These are phyloP conservation scores for Eilema sororculum DNA, from an alignment of 2,888 invertebrate species.

Conservation along the genomic window DNA sequence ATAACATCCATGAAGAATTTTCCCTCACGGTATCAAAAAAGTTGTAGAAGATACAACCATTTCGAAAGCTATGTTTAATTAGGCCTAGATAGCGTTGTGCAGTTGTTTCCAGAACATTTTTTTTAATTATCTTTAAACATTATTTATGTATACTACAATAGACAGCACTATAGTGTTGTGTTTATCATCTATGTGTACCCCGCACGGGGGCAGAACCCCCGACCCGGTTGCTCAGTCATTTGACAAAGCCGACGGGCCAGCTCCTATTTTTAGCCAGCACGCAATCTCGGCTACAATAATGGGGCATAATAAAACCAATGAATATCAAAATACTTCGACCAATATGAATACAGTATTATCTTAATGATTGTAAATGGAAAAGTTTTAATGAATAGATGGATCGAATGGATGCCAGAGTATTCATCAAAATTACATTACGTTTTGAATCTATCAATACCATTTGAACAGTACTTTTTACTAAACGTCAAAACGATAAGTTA, in stretches of 20 bases:
- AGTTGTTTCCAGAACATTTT: not conserved
- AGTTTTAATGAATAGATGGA: not conserved
- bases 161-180: not conserved
- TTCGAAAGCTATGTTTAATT: too few relatives aligned
- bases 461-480: too few relatives aligned
- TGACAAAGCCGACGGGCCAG: slow-evolving; percentile 39
- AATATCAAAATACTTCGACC: slow-evolving; percentile 1
- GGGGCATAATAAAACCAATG: slow-evolving; percentile 37
- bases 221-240: slow-evolving; percentile 56
- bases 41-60: too few relatives aligned
- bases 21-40: too few relatives aligned
- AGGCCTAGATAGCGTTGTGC: too few relatives aligned
- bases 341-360: not conserved
- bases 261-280: slow-evolving; percentile 46
- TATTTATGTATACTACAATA: not conserved
- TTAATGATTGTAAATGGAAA: not conserved
- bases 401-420: too few relatives aligned
- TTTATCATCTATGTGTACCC: slow-evolving; percentile 25
- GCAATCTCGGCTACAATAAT: slow-evolving; percentile 29
- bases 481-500: too few relatives aligned
- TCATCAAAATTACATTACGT: too few relatives aligned
- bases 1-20: too few relatives aligned
- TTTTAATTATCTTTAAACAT: not conserved
- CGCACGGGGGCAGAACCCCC: slow-evolving; percentile 42
- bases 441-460: too few relatives aligned